phyloP scores from a whole-genome alignment of 2,888 invertebrate genomes.

The Cephus rjabovi region DNA sequence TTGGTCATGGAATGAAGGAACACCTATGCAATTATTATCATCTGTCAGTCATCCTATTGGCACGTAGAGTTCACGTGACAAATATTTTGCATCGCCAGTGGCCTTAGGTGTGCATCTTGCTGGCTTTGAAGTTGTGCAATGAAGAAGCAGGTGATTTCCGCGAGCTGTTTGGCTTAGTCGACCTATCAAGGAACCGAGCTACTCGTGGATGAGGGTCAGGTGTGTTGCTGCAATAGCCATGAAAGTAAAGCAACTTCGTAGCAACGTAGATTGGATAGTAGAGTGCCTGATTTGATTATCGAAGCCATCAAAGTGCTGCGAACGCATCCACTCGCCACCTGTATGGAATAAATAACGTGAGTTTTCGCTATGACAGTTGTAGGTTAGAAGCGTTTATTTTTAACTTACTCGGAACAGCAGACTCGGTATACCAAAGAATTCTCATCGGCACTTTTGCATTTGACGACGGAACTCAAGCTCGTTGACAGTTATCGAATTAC shows the following conservation, averaged over 20 bases:
- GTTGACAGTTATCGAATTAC: neutral
- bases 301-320: neutral
- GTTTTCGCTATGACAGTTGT: neutral
- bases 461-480: neutral
- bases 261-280: neutral
- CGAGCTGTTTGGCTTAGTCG: constrained; percentile 26
- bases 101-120: neutral
- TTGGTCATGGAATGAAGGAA: neutral
- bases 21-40: neutral
- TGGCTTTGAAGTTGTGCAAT: neutral
- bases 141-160: constrained; percentile 40
- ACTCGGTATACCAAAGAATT: neutral
- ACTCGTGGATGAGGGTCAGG: constrained; percentile 22
- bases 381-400: neutral
- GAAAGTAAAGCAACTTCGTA: neutral
- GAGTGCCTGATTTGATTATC: neutral
- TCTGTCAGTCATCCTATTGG: neutral
- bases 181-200: neutral
- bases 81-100: neutral
- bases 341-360: neutral
- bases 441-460: neutral
- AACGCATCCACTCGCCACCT: neutral
- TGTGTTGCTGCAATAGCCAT: constrained; percentile 11
- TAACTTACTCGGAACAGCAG: neutral
- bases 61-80: neutral